These are phyloP conservation scores for Glaucopsyche alexis DNA, from an alignment of 2,888 invertebrate genomes.

Conservation along the genomic window DNA sequence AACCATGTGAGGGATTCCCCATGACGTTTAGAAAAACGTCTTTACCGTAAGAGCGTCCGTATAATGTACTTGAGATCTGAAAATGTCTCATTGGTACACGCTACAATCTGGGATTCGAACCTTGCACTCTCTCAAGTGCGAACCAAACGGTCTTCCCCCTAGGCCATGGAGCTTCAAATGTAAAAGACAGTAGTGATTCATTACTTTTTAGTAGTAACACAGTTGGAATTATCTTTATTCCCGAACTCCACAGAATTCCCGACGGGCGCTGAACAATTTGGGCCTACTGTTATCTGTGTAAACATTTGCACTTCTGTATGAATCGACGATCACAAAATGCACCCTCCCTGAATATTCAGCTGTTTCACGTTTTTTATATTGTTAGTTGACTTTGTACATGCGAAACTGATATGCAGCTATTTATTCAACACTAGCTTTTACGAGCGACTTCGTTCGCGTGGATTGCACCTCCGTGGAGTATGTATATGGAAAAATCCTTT, in stretches of 20 bases:
- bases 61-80: too few species aligned
- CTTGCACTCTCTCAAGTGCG: too few species aligned
- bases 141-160: too few species aligned
- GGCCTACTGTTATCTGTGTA: constrained; percentile 30
- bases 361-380: not conserved
- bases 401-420: not conserved
- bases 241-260: not conserved
- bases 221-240: not conserved
- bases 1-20: too few species aligned
- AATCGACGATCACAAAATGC: constrained; percentile 27
- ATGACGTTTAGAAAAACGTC: too few species aligned
- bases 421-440: not conserved
- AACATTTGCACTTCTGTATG: constrained; percentile 38
- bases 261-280: constrained; percentile 6
- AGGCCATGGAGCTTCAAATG: too few species aligned
- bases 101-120: too few species aligned
- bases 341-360: constrained; percentile 8
- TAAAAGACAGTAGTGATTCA: too few species aligned
- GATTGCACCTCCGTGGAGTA: too few species aligned
- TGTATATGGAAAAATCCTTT: too few species aligned
- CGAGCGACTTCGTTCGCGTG: not conserved
- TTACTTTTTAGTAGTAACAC: not conserved
- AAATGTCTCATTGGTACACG: too few species aligned
- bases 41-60: too few species aligned
- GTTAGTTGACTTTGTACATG: not conserved